Base-by-base conservation (phyloP, 2,797 vertebrate species). In the Rhodeus uyekii region DNA sequence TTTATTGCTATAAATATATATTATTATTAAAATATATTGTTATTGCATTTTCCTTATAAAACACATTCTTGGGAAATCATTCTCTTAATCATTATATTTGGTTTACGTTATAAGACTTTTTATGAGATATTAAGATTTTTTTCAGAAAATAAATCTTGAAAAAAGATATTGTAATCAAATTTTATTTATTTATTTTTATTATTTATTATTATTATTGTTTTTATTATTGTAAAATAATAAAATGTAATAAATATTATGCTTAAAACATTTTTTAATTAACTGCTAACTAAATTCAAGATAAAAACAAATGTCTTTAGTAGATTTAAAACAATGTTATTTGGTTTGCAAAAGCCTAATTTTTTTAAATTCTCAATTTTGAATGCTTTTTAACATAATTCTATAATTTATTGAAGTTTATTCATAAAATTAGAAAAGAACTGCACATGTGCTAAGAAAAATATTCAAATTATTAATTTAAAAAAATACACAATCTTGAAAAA, bases 41-140 rank as follows among this genome's bases (percentile, higher is more conserved):
- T n/a, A n/a, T n/a, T n/a, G n/a, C 14, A 27, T 75, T 58, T 68
- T 65, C 48, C 61, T 68, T 46, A 61, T 85, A 78, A 65, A 85
- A 69, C 24, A 36, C 50, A 81, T 53, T 44, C 63, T 22, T 80
- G 0, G 2, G 29, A 50, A 61, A 76, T 63, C 58, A 76, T 63
- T 55, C n/a, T n/a, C 24, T 74, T 27, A 74, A 74, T 74, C 13
- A n/a, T 50, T 73, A 50, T n/a, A 34, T 72, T 72, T 72, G 69
- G 71, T 53, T 36, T 53, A 5, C 22, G 36, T 36, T 7, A 53
- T 3, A 73, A 24, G 12, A 53, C 13, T 3, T 32, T 22, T 4
- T 29, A 72, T 22, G 19, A 34, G 44, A 48, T 29, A 4, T 69
- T 19, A 65, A 65, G 4, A 48, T 7, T 48, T n/a, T 39, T 18